Evolutionary conservation across 2,888 invertebrate species (phyloP).

Genomic region (Acleris cristana): DNA sequence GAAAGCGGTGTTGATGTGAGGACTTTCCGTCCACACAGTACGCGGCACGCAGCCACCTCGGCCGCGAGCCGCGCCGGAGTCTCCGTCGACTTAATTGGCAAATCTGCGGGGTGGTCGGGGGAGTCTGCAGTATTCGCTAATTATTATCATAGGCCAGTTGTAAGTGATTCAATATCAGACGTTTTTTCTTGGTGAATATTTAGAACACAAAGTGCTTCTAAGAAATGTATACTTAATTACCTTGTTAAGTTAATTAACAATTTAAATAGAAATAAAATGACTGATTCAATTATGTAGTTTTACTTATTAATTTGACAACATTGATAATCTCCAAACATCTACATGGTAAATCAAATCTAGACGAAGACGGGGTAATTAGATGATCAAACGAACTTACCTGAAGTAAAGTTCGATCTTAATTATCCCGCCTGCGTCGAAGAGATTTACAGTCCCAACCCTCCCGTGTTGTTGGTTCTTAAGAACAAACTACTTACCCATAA

Average conservation of each 20-base stretch:
- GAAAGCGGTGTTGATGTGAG: slow-evolving; percentile 12
- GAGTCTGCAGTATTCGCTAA: slow-evolving; percentile 13
- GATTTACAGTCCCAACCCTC: slow-evolving; percentile 26
- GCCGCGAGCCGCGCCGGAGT: slow-evolving; percentile 13
- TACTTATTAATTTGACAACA: slow-evolving; percentile 5
- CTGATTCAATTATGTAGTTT: background rate
- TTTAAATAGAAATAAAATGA: too few species aligned
- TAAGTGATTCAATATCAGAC: background rate
- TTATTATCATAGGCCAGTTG: slow-evolving; percentile 10
- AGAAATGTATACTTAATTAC: too few species aligned
- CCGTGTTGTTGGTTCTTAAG: background rate
- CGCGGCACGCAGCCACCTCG: slow-evolving; percentile 18
- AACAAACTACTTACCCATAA: too few species aligned
- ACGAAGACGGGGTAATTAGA: slow-evolving; percentile 28
- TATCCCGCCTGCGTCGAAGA: slow-evolving; percentile 33
- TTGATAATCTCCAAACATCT: slow-evolving; percentile 28
- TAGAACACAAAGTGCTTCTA: background rate
- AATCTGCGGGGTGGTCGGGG: slow-evolving; percentile 15
- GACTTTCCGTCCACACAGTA: slow-evolving; percentile 15
- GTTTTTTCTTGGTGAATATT: slow-evolving; percentile 10
- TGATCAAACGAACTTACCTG: slow-evolving; percentile 37
- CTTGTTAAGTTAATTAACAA: too few species aligned
- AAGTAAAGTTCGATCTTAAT: slow-evolving; percentile 39
- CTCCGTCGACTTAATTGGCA: slow-evolving; percentile 11
- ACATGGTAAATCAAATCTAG: slow-evolving; percentile 12